Evolutionary conservation across 2,113 vertebrate genomes (phyloP), one percentile per base, ranked within the genome.

Genomic region (Telmatochromis brichardi): DNA sequence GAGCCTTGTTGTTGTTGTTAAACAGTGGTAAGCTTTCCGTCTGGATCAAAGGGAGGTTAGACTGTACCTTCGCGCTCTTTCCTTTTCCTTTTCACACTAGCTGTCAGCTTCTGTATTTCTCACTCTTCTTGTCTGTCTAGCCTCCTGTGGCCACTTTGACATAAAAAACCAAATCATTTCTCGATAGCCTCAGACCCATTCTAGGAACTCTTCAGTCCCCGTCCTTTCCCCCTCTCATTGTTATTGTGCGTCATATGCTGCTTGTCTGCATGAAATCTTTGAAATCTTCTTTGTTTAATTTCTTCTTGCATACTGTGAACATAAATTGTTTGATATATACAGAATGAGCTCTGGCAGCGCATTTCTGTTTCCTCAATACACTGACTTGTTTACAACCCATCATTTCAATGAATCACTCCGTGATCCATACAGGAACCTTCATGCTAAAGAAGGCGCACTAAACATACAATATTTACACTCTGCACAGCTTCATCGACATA

Each of bases 351-450:
- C 53, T 21, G 58, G 86, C 85, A 54, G 55, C 51, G 53, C 2
- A 40, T 60, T 86, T 82, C 50, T 51, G 58, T 58, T 88, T 88
- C 82, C 76, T 82, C 76, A 6, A 19, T 17, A 58, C 23, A 4
- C 50, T 1, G 84, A 57, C 80, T 91, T 90, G 84, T 95, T 94
- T 93, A 92, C 86, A 84, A 23, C 87, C 76, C 8, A 19, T 85
- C 82, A 54, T 88, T 84, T 50, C 51, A 55, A 26, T 14, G 40
- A 58, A 57, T 78, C 50, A 47, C 87, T 55, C 55, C 10, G 68
- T 26, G 55, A 79, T 86, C 82, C 86, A 84, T 17, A 19, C 40
- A 1, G 14, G 53, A 89, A 90, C 17, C n/a, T 21, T 88, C 50
- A 23, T 78, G 37, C 83, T 80, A 71, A 81, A 45, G 7, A 55